Percentiles rank a stretch among this genome's conserved stretches.
Conservation (phyloP, 2,888 invertebrate species). For the Cheilosia urbana region DNA sequence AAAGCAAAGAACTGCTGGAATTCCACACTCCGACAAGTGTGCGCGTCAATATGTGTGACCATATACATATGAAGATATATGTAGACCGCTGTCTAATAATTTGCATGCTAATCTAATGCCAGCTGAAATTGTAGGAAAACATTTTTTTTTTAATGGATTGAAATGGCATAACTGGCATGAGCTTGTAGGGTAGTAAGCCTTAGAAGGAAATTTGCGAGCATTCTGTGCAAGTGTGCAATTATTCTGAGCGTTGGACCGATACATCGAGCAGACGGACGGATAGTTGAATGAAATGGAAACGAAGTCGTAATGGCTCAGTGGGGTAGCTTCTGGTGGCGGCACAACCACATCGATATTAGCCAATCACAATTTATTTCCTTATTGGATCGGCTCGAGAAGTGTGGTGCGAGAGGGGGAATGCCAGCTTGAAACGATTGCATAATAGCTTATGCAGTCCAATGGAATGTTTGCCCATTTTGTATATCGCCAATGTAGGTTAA, state of each 20-base stretch:
- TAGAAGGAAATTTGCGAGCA: constrained; percentile 42
- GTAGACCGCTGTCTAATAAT: constrained; percentile 38
- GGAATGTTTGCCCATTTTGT: constrained; percentile 28
- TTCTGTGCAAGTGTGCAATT: constrained; percentile 42
- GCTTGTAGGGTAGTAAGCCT: constrained; percentile 26
- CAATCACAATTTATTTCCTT: constrained; percentile 69
- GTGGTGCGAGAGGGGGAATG: constrained; percentile 2
- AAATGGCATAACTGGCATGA: constrained; percentile 28
- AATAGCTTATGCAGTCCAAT: constrained; percentile 13
- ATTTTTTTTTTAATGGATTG: constrained; percentile 53
- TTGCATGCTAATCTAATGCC: constrained; percentile 67
- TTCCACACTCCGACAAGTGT: neutral
- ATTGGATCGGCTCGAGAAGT: constrained; percentile 40
- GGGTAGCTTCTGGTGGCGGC: neutral
- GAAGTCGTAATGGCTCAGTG: constrained; percentile 16
- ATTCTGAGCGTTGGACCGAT: constrained; percentile 58
- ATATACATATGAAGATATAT: neutral
- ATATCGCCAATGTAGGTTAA: constrained; percentile 1
- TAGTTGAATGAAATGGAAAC: constrained; percentile 19
- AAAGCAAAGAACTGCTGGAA: neutral
- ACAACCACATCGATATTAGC: constrained; percentile 35
- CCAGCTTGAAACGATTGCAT: constrained; percentile 30
- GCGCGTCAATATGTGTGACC: neutral
- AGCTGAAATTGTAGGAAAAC: constrained; percentile 35
- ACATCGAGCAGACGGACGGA: constrained; percentile 35